Evolutionary conservation across 2,888 invertebrate species (phyloP).

Genomic region (Margaritifera margaritifera): DNA sequence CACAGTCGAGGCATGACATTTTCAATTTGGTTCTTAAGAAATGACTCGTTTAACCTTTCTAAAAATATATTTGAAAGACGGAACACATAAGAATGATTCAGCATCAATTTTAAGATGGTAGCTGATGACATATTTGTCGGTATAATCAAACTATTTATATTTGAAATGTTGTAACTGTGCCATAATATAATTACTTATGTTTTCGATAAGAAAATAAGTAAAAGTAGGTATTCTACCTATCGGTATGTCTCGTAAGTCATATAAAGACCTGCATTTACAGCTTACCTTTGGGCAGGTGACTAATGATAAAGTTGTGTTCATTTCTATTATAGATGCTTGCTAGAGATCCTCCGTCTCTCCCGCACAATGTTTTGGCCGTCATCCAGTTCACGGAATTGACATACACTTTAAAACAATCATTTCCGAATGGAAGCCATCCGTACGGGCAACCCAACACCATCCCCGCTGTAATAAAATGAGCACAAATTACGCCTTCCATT

Average conservation of each 20-base stretch:
- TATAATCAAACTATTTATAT: too few relatives aligned
- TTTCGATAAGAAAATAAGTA: neutral
- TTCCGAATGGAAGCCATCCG: slow-evolving; percentile 36
- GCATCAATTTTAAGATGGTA: too few relatives aligned
- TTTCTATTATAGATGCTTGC: slow-evolving; percentile 31
- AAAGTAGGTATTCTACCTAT: neutral
- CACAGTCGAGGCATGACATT: too few relatives aligned
- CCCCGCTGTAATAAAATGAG: slow-evolving; percentile 29
- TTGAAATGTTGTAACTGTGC: neutral
- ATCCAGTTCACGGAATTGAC: slow-evolving; percentile 19
- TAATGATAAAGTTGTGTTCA: slow-evolving; percentile 39
- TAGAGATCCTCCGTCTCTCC: slow-evolving; percentile 24
- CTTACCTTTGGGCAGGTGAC: slow-evolving; percentile 30
- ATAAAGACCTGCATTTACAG: neutral
- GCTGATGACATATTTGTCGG: neutral
- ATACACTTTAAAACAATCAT: slow-evolving; percentile 36
- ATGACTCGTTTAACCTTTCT: too few relatives aligned
- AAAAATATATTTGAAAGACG: too few relatives aligned
- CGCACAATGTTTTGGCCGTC: slow-evolving; percentile 32
- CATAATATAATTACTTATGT: neutral
- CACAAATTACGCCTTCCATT: too few relatives aligned
- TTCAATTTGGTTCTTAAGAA: too few relatives aligned
- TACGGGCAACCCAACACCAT: slow-evolving; percentile 34
- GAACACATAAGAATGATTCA: too few relatives aligned
- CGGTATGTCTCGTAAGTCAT: neutral